Percentiles rank a stretch among this genome's conserved stretches.
Conservation (phyloP, 35 echinoderm and acorn worm genomes). For the Lytechinus pictus region DNA sequence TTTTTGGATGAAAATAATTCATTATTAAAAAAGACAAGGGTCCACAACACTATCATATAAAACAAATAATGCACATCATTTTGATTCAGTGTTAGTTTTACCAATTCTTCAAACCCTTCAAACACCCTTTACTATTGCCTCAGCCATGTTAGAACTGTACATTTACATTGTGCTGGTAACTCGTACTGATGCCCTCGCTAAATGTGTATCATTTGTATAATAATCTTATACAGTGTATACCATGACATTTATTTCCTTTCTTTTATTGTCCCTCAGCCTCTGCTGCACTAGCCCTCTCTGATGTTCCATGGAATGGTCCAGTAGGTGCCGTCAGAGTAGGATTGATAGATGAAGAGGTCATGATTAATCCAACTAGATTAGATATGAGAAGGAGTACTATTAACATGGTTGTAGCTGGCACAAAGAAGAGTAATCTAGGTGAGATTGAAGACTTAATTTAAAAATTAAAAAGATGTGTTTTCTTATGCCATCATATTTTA, state of each 20-base stretch:
- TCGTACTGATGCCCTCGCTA: too few relatives aligned
- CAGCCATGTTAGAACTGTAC: too few relatives aligned
- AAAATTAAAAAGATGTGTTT: background rate
- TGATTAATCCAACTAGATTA: conserved; percentile 90
- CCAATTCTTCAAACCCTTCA: too few relatives aligned
- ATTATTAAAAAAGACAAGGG: too few relatives aligned
- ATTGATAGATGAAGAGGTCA: conserved; percentile 81
- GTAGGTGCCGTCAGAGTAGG: conserved; percentile 98
- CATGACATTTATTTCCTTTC: background rate
- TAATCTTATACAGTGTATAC: background rate
- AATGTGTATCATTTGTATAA: too few relatives aligned
- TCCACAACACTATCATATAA: too few relatives aligned
- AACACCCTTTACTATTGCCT: too few relatives aligned
- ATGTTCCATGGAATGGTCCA: conserved; percentile 97
- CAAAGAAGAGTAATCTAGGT: conserved; percentile 94
- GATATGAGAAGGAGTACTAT: conserved; percentile 82
- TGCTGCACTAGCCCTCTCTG: conserved; percentile 85
- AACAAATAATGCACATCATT: too few relatives aligned
- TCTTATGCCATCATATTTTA: background rate
- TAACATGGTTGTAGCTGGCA: conserved; percentile 89
- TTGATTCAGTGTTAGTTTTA: too few relatives aligned
- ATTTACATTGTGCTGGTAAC: too few relatives aligned
- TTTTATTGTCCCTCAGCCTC: conserved; percentile 65
- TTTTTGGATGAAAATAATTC: too few relatives aligned
- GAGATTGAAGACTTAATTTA: conserved; percentile 5